Percentiles rank a stretch among this genome's conserved stretches.
Evolutionary conservation across 2,888 invertebrate species (phyloP).

Genomic region (Eupithecia subfuscata): DNA sequence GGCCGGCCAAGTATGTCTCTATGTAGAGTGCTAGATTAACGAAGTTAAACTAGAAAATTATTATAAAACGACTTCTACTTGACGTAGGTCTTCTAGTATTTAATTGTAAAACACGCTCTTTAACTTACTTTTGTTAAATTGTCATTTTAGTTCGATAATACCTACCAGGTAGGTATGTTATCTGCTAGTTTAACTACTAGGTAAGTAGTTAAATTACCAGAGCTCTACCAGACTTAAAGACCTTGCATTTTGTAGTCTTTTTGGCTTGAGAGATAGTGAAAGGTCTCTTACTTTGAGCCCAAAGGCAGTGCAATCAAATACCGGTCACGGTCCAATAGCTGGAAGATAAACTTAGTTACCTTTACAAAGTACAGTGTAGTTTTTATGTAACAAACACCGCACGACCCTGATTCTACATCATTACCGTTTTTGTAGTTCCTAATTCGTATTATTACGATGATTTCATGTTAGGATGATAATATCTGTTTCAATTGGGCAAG

Average conservation of each 20-base stretch:
- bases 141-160: too few relatives aligned
- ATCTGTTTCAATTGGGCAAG: constrained; percentile 62
- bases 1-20: background rate
- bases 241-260: background rate
- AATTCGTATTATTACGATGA: constrained; percentile 48
- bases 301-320: background rate
- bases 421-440: constrained; percentile 44
- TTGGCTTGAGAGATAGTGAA: background rate
- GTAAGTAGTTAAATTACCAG: too few relatives aligned
- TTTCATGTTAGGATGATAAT: constrained; percentile 56
- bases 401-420: constrained; percentile 42
- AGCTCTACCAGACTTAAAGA: background rate
- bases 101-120: too few relatives aligned
- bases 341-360: background rate
- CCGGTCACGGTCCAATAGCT: background rate
- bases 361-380: background rate
- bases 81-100: too few relatives aligned
- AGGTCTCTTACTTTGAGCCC: background rate
- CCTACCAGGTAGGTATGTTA: too few relatives aligned
- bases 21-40: background rate
- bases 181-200: too few relatives aligned
- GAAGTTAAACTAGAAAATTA: background rate
- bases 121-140: too few relatives aligned
- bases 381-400: constrained; percentile 12
- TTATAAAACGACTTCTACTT: too few relatives aligned